Evolutionary conservation across 2,888 invertebrate species (phyloP).

Genomic region (Pachycephus smyrnensis): DNA sequence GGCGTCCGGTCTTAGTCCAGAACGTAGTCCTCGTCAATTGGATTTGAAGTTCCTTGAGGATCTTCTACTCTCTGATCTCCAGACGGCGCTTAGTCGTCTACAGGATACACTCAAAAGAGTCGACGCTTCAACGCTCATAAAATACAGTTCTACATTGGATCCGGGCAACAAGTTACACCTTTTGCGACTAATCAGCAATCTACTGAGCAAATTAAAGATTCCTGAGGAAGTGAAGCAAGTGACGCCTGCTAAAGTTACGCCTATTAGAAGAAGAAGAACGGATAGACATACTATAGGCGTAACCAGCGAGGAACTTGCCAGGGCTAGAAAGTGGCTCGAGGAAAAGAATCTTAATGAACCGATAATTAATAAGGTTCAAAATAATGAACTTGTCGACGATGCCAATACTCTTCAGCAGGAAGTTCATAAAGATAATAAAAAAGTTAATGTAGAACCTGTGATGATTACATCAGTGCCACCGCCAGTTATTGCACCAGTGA

Average conservation of each 20-base stretch:
- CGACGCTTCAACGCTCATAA: slow-evolving; percentile 67
- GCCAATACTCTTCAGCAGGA: neutral
- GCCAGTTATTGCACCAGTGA: neutral
- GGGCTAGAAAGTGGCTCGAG: slow-evolving; percentile 82
- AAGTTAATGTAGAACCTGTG: neutral
- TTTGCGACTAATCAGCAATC: slow-evolving; percentile 76
- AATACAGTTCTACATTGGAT: slow-evolving; percentile 69
- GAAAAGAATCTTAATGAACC: slow-evolving; percentile 61
- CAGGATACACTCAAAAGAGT: slow-evolving; percentile 76
- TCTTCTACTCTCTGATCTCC: slow-evolving; percentile 80
- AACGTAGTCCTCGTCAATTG: slow-evolving; percentile 52
- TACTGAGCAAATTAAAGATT: slow-evolving; percentile 71
- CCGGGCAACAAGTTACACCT: slow-evolving; percentile 72
- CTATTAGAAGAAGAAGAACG: slow-evolving; percentile 71
- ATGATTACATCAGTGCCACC: slow-evolving; percentile 3
- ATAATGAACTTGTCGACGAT: neutral
- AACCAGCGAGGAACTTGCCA: slow-evolving; percentile 82
- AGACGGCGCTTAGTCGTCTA: slow-evolving; percentile 80
- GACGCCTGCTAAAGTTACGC: slow-evolving; percentile 33
- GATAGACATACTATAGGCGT: slow-evolving; percentile 87
- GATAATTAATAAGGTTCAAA: slow-evolving; percentile 2
- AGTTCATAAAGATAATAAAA: neutral
- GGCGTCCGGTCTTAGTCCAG: slow-evolving; percentile 68
- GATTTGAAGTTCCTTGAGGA: slow-evolving; percentile 70
- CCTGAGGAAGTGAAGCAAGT: slow-evolving; percentile 64